Conservation (phyloP, 2,888 invertebrate genomes). For the Tholera decimalis region DNA sequence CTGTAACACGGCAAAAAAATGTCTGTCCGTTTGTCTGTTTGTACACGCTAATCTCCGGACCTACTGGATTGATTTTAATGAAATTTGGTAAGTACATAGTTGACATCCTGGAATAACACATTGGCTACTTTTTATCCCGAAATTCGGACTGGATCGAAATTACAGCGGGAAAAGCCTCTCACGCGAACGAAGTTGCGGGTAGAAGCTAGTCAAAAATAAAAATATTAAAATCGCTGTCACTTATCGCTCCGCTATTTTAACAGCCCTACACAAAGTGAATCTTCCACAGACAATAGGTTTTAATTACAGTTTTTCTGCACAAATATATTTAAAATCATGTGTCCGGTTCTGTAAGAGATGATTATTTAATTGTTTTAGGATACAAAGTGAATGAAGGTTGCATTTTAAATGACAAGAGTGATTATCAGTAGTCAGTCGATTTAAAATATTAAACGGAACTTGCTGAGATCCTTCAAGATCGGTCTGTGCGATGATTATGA, state of each 20-base stretch:
- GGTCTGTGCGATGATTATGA: neutral
- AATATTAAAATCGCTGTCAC: neutral
- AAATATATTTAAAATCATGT: constrained; percentile 5
- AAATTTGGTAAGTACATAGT: no score
- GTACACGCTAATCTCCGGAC: no score
- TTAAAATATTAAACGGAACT: no score
- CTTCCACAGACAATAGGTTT: constrained; percentile 11
- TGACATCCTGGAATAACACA: no score
- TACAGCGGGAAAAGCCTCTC: no score
- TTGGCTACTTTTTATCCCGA: no score
- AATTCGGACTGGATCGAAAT: no score
- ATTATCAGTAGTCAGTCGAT: neutral
- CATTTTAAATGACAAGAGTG: neutral
- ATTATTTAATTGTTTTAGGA: constrained; percentile 10
- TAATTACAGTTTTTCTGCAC: constrained; percentile 23
- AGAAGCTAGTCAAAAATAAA: no score
- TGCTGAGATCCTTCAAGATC: neutral
- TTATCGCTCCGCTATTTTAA: constrained; percentile 6
- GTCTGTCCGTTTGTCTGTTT: no score
- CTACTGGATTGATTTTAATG: no score
- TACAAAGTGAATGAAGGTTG: neutral
- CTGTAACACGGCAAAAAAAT: no score
- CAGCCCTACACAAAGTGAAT: constrained; percentile 21
- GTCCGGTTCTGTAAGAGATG: neutral
- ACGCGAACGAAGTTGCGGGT: no score